Conservation (phyloP, 1,140 invertebrate genomes). For the Aphidius gifuensis region DNA sequence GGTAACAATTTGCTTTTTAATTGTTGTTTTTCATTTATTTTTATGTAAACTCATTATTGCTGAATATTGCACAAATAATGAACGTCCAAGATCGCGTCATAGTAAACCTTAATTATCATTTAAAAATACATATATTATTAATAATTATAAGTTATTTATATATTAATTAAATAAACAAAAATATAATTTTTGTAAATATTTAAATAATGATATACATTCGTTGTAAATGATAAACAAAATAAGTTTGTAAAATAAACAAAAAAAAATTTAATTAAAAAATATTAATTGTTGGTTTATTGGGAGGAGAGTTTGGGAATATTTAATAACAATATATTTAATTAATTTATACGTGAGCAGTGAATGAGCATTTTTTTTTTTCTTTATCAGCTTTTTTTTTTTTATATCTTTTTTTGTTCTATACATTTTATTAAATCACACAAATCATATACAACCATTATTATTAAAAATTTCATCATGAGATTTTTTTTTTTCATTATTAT, state of each 20-base stretch:
- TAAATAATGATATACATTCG: no score
- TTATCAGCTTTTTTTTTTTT: not conserved
- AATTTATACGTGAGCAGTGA: constrained; percentile 2
- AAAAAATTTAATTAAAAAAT: not conserved
- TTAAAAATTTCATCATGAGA: no score
- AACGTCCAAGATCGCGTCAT: constrained; percentile 63
- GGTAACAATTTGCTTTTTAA: constrained; percentile 85
- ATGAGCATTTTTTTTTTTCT: constrained; percentile 10
- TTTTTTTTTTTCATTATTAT: no score
- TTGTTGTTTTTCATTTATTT: constrained; percentile 92
- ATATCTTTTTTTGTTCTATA: not conserved
- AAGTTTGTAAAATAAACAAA: no score
- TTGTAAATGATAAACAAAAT: no score
- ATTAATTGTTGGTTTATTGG: not conserved
- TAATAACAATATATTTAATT: not conserved
- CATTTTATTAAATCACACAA: not conserved
- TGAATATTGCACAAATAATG: constrained; percentile 76
- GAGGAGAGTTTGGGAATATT: no score
- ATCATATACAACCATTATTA: no score
- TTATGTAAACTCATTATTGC: constrained; percentile 90
- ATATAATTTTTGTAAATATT: no score
- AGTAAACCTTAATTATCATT: constrained; percentile 55
- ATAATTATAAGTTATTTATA: not conserved
- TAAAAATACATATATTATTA: constrained; percentile 26
- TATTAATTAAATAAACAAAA: not conserved